Evolutionary conservation across 1,140 invertebrate genomes (phyloP).

Genomic region (Drosophila nigrodunni): DNA sequence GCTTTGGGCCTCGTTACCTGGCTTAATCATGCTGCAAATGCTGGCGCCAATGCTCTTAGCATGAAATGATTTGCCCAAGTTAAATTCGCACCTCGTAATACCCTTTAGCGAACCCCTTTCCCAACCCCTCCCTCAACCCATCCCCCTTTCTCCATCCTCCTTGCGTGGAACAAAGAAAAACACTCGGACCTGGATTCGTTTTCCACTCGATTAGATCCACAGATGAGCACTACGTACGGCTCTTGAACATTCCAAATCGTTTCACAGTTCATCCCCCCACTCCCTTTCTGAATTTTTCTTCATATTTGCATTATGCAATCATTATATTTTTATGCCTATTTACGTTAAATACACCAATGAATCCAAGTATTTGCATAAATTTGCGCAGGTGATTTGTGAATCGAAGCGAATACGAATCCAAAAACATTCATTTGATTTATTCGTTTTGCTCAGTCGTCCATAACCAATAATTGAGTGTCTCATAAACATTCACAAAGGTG

Average conservation of each 20-base stretch:
- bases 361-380: constrained; percentile 59
- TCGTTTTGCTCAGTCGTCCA: constrained; percentile 35
- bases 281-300: neutral
- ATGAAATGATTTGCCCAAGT: constrained; percentile 19
- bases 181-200: constrained; percentile 49
- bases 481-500: constrained; percentile 25
- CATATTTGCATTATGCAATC: constrained; percentile 62
- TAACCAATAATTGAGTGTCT: constrained; percentile 23
- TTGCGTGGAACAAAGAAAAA: constrained; percentile 24
- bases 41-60: neutral
- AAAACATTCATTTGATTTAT: constrained; percentile 20
- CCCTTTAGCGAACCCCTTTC: neutral
- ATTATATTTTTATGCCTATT: constrained; percentile 77
- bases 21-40: constrained; percentile 7
- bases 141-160: neutral
- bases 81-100: neutral
- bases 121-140: too few relatives aligned
- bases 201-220: constrained; percentile 69
- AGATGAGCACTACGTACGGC: constrained; percentile 42
- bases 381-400: constrained; percentile 69
- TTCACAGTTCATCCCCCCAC: constrained; percentile 3
- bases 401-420: constrained; percentile 42
- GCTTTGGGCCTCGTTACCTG: constrained; percentile 16
- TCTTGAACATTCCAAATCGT: constrained; percentile 32
- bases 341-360: constrained; percentile 62